phyloP scores from a whole-genome alignment of 1,140 invertebrate species.

The Penaeus chinensis region DNA sequence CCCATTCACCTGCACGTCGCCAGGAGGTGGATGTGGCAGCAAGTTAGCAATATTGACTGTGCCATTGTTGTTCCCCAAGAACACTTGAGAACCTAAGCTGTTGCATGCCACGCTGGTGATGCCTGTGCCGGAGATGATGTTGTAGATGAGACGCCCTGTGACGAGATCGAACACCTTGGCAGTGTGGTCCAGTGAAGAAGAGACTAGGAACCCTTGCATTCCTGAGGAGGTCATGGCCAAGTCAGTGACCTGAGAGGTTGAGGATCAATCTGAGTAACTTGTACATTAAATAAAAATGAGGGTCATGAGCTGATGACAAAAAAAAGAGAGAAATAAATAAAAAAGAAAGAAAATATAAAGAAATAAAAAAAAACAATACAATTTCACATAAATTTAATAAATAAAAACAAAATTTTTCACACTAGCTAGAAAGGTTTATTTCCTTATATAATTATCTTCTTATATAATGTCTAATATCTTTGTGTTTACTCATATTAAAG shows the following conservation, averaged over 20 bases:
- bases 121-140: constrained; percentile 21
- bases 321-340: too few species aligned
- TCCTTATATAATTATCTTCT: too few species aligned
- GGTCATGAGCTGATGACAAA: too few species aligned
- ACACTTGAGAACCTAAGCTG: constrained; percentile 47
- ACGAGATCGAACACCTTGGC: constrained; percentile 52
- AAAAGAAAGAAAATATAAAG: too few species aligned
- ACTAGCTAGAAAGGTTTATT: too few species aligned
- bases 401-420: too few species aligned
- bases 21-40: constrained; percentile 30
- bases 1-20: constrained; percentile 45
- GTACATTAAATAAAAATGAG: too few species aligned
- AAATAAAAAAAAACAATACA: too few species aligned
- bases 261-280: too few species aligned
- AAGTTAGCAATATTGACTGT: constrained; percentile 34
- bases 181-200: constrained; percentile 52
- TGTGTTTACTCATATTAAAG: too few species aligned
- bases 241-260: constrained; percentile 41
- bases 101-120: constrained; percentile 40
- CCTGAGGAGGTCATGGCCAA: constrained; percentile 32
- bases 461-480: too few species aligned
- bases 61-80: constrained; percentile 43
- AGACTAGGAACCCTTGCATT: constrained; percentile 44
- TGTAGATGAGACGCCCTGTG: constrained; percentile 39
- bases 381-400: too few species aligned